Conservation (phyloP, 2,797 vertebrate genomes). For the Acipenser transmontanus region DNA sequence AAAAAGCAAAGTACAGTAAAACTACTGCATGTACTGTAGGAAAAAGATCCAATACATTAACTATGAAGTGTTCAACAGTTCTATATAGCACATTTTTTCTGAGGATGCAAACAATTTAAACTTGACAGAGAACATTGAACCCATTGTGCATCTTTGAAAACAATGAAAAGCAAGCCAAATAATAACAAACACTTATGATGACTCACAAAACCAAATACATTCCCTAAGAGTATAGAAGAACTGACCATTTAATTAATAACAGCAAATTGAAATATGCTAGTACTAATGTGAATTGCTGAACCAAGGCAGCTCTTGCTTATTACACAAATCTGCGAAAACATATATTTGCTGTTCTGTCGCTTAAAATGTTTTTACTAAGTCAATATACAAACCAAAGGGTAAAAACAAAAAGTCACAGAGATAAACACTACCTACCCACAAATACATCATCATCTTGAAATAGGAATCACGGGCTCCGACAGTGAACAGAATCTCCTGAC, state of each 20-base stretch:
- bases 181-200: too few relatives aligned
- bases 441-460: constrained; percentile 86
- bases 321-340: constrained; percentile 2
- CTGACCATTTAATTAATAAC: too few relatives aligned
- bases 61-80: too few relatives aligned
- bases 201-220: too few relatives aligned
- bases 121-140: background rate
- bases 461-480: constrained; percentile 63
- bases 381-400: constrained; percentile 6
- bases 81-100: too few relatives aligned
- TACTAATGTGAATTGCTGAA: too few relatives aligned
- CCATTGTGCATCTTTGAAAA: background rate
- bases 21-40: too few relatives aligned
- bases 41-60: too few relatives aligned
- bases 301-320: background rate
- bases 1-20: too few relatives aligned
- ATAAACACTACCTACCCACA: constrained; percentile 75
- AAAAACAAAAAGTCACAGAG: constrained; percentile 21
- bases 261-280: too few relatives aligned
- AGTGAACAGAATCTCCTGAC: constrained; percentile 69
- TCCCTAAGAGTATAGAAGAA: too few relatives aligned
- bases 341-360: background rate
- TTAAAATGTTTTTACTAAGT: constrained; percentile 1
- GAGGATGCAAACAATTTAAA: too few relatives aligned
- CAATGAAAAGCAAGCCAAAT: background rate